Evolutionary conservation across 2,113 vertebrate genomes (phyloP), one percentile per base, ranked within the genome.

Genomic region (Ceyx melanurus): DNA sequence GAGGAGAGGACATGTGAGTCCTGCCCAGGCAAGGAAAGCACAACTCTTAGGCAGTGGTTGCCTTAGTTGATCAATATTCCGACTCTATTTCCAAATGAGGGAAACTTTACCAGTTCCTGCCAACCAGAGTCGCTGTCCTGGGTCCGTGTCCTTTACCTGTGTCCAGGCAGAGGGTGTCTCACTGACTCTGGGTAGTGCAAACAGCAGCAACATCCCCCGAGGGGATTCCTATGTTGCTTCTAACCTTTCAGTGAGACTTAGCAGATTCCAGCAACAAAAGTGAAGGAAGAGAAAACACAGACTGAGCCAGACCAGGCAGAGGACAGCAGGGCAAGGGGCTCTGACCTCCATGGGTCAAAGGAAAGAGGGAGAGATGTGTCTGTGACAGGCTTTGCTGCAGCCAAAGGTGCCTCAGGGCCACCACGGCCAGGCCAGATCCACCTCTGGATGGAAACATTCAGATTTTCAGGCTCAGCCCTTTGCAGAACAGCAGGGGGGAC

Each of bases 201-300:
- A 57, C 28, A 73, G 42, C 71, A 89, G 87, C 82, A 68, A 31
- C 42, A 66, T 26, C 72, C 90, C 87, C 78, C 58, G 8, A 16
- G 88, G 92, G 75, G 19, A 76, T 82, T 82, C 35, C 88, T 8
- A 35, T 35, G 73, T 50, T 77, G 66, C 76, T 83, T 60, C 72
- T 78, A 33, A 16, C 54, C 77, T 80, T 67, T 58, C 70, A 64
- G 81, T 42, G 73, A 86, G 81, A 64, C 45, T 76, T 37, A 33
- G 13, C 65, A 77, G 76, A 74, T 79, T 88, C 82, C 92, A 94
- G 85, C 72, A 89, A 42, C 64, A 79, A 70, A 93, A 92, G 88
- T 15, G 80, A 85, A 94, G 75, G 68, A 85, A 50, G 29, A 73
- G 76, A 82, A 85, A 89, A 61, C 73, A 15, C 16, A 1, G 28